Evolutionary conservation across 1,140 invertebrate genomes (phyloP), one percentile per base, ranked within the genome.

Genomic region (Calephelis virginiensis): DNA sequence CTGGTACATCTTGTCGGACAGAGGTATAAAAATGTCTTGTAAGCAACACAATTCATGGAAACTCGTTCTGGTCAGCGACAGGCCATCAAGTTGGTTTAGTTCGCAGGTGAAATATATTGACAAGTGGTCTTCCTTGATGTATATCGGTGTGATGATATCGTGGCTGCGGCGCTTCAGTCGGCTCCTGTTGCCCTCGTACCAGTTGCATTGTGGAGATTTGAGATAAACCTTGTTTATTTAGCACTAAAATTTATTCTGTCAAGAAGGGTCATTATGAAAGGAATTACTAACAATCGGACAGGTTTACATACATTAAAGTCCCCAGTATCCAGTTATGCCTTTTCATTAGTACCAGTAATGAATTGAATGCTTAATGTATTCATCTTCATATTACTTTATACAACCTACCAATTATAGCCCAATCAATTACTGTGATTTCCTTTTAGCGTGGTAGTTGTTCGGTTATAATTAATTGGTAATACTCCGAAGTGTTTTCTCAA

Each of bases 111-210:
- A 83, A 83, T 85, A 86, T 89, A 89, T 89, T 89, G 89, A 91
- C 89, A 89, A 87, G 74, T 89, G 83, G 88, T 89, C 88, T 89
- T 91, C 89, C 86, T 89, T 87, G 88, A 91, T 91, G 77, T 78
- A 75, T 91, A 91, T 89, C 88, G 83, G 81, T 63, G 86, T 89
- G 86, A 89, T 89, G 81, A 82, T 89, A 90, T 90, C 86, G 76
- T 66, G 67, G 72, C 66, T 9, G 82, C 87, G 86, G 86, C 85
- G 82, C 84, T 88, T 86, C 82, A 86, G 86, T 82, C 85, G 83
- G 85, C 82, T 78, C 74, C 85, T 80, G 79, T 77, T 82, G 75
- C 83, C 76, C 85, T 77, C 81, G 68, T 71, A 78, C 76, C 75
- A 76, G 77, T 75, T 80, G 82, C 79, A 83, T 89, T 85, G 81